These are phyloP conservation scores for Propithecus deckenii DNA, from an alignment of 2,797 vertebrate species.

Conservation along the genomic window DNA sequence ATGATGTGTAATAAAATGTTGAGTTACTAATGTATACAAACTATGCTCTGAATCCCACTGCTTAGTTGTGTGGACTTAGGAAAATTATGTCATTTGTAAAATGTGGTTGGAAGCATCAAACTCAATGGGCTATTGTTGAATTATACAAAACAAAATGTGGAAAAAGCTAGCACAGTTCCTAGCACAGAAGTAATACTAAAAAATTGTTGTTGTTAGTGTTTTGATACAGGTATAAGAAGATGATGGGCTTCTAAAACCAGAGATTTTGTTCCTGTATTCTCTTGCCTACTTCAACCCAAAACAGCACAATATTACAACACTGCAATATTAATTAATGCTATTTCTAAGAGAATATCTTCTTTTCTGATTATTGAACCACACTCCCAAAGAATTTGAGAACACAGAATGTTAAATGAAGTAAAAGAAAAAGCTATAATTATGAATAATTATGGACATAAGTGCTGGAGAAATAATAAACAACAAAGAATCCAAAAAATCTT, in stretches of 20 bases:
- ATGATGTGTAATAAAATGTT: neutral
- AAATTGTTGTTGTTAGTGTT: neutral
- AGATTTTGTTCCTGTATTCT: neutral
- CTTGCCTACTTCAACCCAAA: neutral
- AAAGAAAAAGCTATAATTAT: neutral
- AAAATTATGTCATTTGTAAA: neutral
- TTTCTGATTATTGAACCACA: neutral
- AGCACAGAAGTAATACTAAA: neutral
- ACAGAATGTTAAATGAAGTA: neutral
- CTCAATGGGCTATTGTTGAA: neutral
- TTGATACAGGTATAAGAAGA: neutral
- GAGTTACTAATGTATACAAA: neutral
- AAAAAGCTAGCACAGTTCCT: neutral
- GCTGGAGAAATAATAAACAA: neutral
- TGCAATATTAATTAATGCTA: neutral
- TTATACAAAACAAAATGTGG: neutral
- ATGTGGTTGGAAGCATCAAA: neutral
- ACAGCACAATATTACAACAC: neutral
- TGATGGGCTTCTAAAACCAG: neutral
- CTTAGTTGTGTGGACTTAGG: neutral
- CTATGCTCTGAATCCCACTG: neutral
- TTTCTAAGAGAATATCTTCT: neutral
- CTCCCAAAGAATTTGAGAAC: neutral
- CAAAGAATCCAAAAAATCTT: neutral
- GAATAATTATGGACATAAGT: neutral